These are phyloP conservation scores for Scomberomorus guttatus DNA, from an alignment of 2,797 vertebrate genomes.

Conservation along the genomic window DNA sequence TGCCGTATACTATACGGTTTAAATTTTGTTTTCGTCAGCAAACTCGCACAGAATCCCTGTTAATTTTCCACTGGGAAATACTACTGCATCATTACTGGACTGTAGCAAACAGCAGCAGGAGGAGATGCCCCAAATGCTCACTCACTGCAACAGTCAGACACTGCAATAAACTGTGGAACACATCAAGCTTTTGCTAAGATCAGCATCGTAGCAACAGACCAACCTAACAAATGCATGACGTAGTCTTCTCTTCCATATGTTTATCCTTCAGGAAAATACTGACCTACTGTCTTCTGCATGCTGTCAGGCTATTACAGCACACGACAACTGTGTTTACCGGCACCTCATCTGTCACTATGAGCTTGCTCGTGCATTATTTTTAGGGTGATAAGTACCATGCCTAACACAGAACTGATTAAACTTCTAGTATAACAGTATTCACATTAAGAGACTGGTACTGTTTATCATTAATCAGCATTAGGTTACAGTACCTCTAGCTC, in stretches of 20 bases:
- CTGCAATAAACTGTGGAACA: slow-evolving; percentile 21
- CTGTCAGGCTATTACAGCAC: slow-evolving; percentile 22
- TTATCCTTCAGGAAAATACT: slow-evolving; percentile 6
- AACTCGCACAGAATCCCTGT: slow-evolving; percentile 16
- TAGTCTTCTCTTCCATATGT: slow-evolving; percentile 26
- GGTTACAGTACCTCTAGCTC: slow-evolving; percentile 78
- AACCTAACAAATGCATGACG: slow-evolving; percentile 10
- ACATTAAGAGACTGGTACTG: slow-evolving; percentile 11
- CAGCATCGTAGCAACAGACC: slow-evolving; percentile 17
- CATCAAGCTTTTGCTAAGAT: slow-evolving; percentile 18
- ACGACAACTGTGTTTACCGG: slow-evolving; percentile 45
- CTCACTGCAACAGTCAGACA: slow-evolving; percentile 41
- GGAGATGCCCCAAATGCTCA: slow-evolving; percentile 35
- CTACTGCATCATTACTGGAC: slow-evolving; percentile 41
- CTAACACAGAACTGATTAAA: slow-evolving; percentile 53
- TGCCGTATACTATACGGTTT: background rate
- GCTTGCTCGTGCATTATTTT: slow-evolving; percentile 40
- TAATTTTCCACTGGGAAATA: slow-evolving; percentile 31
- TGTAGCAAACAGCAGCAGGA: slow-evolving; percentile 40
- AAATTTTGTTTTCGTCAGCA: slow-evolving; percentile 21
- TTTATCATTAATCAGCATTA: slow-evolving; percentile 25
- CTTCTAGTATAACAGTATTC: slow-evolving; percentile 44
- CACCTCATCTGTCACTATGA: slow-evolving; percentile 38
- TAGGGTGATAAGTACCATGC: slow-evolving; percentile 16
- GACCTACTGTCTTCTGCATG: background rate